These are phyloP conservation scores for Netelia fuscicornis DNA, from an alignment of 2,888 invertebrate species.

Conservation along the genomic window DNA sequence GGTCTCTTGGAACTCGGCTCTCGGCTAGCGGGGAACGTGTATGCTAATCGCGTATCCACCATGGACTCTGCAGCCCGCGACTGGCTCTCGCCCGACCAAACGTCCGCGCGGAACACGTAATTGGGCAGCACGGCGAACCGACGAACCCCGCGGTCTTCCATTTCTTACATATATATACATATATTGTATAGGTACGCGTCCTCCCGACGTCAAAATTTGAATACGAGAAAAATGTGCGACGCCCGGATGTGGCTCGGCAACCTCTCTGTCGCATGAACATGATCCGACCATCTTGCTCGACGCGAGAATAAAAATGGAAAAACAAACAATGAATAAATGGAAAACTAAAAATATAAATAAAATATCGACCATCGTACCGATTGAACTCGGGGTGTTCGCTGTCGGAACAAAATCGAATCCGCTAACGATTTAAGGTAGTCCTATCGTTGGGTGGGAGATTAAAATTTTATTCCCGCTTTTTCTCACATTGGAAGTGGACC, in stretches of 20 bases:
- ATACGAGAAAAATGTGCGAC: constrained; percentile 64
- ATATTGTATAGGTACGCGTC: constrained; percentile 4
- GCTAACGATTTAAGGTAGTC: too few species aligned
- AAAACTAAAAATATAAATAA: too few species aligned
- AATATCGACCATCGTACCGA: too few species aligned
- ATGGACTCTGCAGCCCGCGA: constrained; percentile 34
- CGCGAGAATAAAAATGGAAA: too few species aligned
- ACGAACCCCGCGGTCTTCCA: constrained; percentile 37
- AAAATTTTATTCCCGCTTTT: too few species aligned
- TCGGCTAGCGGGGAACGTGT: constrained; percentile 69
- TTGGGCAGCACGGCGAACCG: constrained; percentile 62
- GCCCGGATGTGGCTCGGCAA: constrained; percentile 55
- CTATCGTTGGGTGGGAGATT: too few species aligned
- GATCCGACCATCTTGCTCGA: too few species aligned
- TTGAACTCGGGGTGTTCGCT: too few species aligned
- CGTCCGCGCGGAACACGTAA: constrained; percentile 63
- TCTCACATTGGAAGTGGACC: too few species aligned
- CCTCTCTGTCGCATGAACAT: background rate
- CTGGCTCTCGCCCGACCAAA: constrained; percentile 44
- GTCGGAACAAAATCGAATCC: too few species aligned
- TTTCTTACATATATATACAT: background rate
- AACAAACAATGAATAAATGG: too few species aligned
- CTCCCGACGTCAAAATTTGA: constrained; percentile 64
- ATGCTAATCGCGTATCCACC: constrained; percentile 76
- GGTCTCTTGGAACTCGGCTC: constrained; percentile 65